Evolutionary conservation across 2,797 vertebrate species (phyloP).

Genomic region (Dipus sagitta): DNA sequence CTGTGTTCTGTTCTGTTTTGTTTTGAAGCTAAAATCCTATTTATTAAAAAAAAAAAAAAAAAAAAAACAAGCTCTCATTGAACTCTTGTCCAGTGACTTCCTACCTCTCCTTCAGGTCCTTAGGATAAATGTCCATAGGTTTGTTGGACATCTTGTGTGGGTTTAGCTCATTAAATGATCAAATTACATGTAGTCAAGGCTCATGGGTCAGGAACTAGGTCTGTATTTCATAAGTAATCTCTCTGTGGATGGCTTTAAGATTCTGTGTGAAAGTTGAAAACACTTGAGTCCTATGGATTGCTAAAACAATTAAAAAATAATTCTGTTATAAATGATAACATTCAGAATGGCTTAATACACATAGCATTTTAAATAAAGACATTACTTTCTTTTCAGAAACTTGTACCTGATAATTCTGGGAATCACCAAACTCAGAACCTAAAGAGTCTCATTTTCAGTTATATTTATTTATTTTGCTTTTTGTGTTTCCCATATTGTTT

Average conservation of each 20-base stretch:
- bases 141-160: not conserved
- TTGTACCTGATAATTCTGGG: constrained; percentile 25
- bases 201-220: not conserved
- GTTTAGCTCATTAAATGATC: constrained; percentile 16
- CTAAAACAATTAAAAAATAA: not conserved
- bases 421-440: not conserved
- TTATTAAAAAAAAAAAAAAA: constrained; percentile 17
- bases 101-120: not conserved
- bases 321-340: not conserved
- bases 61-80: not conserved
- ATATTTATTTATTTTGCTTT: not conserved
- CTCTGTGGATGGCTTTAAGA: not conserved
- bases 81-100: not conserved
- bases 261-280: not conserved
- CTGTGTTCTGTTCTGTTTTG: not conserved
- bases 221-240: not conserved
- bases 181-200: not conserved
- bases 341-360: not conserved
- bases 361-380: constrained; percentile 8
- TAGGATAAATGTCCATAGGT: not conserved
- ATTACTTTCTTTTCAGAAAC: not conserved
- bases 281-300: not conserved
- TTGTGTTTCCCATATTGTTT: constrained; percentile 56
- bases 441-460: not conserved
- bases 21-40: not conserved